Conservation (phyloP, 2,797 vertebrate genomes). For the Oryzias sinensis region DNA sequence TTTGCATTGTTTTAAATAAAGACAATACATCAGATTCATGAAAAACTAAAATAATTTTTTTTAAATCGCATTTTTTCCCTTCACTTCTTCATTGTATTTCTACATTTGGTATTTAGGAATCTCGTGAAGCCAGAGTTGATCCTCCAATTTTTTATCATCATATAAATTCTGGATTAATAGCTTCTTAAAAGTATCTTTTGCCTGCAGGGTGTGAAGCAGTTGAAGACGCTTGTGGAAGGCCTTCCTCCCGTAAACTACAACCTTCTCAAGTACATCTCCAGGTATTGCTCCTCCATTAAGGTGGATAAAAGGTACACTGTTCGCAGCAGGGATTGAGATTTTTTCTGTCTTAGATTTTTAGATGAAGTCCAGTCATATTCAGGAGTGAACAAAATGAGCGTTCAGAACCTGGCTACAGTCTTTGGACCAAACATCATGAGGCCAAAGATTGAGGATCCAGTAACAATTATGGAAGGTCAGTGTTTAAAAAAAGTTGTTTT, state of each 20-base stretch:
- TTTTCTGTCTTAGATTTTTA: conserved; percentile 83
- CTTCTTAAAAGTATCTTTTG: background rate
- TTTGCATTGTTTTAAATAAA: no score
- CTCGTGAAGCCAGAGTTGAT: no score
- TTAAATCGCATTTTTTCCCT: no score
- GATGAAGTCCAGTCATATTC: conserved; percentile 98
- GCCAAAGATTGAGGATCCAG: conserved; percentile 93
- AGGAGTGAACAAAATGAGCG: conserved; percentile 97
- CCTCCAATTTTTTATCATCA: no score
- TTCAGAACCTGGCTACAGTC: conserved; percentile 96
- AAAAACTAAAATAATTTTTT: no score
- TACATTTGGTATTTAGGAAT: no score
- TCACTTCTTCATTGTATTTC: no score
- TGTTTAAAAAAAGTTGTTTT: background rate
- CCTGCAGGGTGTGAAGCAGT: conserved; percentile 87
- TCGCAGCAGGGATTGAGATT: background rate
- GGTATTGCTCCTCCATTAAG: conserved; percentile 69
- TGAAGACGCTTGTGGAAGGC: conserved; percentile 87
- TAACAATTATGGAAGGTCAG: conserved; percentile 96
- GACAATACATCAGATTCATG: no score
- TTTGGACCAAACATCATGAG: conserved; percentile 97
- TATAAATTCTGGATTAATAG: background rate
- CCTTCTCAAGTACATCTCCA: conserved; percentile 96
- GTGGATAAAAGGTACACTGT: background rate
- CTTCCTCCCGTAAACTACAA: conserved; percentile 95